Percentiles rank a stretch among this genome's conserved stretches.
Evolutionary conservation across 2,888 invertebrate genomes (phyloP).

Genomic region (Morpho helenor): DNA sequence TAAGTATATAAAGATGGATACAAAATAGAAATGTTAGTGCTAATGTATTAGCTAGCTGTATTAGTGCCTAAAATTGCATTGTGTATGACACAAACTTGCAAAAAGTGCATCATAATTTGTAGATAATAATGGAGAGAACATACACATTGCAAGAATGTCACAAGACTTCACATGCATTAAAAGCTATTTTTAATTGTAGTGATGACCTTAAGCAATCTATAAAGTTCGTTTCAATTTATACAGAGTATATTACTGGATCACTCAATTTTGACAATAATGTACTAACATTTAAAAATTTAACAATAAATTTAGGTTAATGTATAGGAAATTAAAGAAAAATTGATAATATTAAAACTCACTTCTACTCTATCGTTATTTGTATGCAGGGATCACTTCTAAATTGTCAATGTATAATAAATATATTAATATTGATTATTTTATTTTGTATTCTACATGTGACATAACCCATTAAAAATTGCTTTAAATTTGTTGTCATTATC

Average conservation of each 20-base stretch:
- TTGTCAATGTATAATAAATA: constrained; percentile 6
- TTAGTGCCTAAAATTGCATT: neutral
- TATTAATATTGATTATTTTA: constrained; percentile 13
- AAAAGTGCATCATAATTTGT: neutral
- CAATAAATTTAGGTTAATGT: constrained; percentile 1
- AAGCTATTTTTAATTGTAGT: neutral
- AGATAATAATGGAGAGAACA: neutral
- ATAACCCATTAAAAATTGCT: constrained; percentile 13
- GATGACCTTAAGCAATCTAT: constrained; percentile 2
- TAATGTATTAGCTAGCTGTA: neutral
- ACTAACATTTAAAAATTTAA: too few species aligned
- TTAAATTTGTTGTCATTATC: constrained; percentile 11
- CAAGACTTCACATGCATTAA: neutral
- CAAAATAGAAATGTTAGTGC: neutral
- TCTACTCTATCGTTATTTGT: constrained; percentile 31
- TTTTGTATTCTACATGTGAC: constrained; percentile 16
- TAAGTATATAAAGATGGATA: neutral
- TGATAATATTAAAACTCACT: constrained; percentile 22
- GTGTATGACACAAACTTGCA: neutral
- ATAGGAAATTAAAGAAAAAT: constrained; percentile 12
- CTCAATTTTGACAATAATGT: too few species aligned
- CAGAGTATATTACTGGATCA: too few species aligned
- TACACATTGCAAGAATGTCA: constrained; percentile 5
- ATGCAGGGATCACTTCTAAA: constrained; percentile 29
- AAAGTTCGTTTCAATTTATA: neutral